These are phyloP conservation scores for Fabriciana adippe DNA, from an alignment of 2,888 invertebrate genomes.

Conservation along the genomic window DNA sequence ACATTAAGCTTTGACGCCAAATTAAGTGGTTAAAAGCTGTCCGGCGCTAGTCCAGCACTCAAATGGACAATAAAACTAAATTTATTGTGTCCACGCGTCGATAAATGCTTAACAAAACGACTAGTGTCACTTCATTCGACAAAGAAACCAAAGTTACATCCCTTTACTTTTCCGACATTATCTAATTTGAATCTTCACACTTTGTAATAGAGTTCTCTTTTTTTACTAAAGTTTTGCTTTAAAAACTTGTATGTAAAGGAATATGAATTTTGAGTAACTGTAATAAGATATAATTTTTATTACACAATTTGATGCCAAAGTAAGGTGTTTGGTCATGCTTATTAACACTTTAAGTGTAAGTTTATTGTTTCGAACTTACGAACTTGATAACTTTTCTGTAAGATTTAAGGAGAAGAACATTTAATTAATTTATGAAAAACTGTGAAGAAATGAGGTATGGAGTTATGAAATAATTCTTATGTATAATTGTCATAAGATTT, in stretches of 20 bases:
- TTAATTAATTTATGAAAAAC: too few species aligned
- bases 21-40: conserved; percentile 51
- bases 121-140: conserved; percentile 45
- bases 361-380: conserved; percentile 52
- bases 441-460: too few species aligned
- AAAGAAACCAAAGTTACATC: conserved; percentile 34
- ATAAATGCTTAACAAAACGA: conserved; percentile 57
- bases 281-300: too few species aligned
- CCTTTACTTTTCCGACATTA: conserved; percentile 6
- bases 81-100: conserved; percentile 71
- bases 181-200: conserved; percentile 10
- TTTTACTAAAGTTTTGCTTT: background rate
- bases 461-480: too few species aligned
- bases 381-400: conserved; percentile 46
- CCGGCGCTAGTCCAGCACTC: conserved; percentile 44
- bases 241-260: background rate
- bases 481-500: too few species aligned
- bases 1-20: conserved; percentile 35
- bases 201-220: background rate
- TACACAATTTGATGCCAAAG: background rate
- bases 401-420: too few species aligned
- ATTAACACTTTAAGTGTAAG: conserved; percentile 61
- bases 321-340: conserved; percentile 31
- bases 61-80: conserved; percentile 65
- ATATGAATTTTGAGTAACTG: too few species aligned